Evolutionary conservation across 2,888 invertebrate genomes (phyloP).

Genomic region (Octonoba sinensis): DNA sequence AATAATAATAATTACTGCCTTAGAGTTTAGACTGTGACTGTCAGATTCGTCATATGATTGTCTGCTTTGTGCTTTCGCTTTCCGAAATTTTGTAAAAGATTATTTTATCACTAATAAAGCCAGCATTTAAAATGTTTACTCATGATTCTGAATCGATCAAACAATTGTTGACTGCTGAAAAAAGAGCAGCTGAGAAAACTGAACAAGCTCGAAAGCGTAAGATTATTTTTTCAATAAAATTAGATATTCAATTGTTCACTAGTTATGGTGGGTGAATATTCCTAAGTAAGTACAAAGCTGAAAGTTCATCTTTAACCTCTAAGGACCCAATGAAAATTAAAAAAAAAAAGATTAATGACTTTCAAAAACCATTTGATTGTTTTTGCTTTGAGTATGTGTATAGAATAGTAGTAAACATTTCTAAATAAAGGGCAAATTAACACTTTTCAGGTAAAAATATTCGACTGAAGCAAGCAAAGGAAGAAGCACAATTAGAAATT

Average conservation of each 20-base stretch:
- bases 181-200: conserved; percentile 97
- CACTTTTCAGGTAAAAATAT: conserved; percentile 86
- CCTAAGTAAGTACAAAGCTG: no score
- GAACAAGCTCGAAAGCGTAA: conserved; percentile 98
- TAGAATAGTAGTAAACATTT: no score
- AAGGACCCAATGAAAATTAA: no score
- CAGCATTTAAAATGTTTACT: conserved; percentile 36
- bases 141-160: conserved; percentile 89
- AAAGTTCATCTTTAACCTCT: no score
- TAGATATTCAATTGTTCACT: no score
- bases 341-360: no score
- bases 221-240: conserved; percentile 71
- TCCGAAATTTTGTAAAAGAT: background rate
- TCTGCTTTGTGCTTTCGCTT: conserved; percentile 8
- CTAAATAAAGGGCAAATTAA: no score
- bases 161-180: conserved; percentile 96
- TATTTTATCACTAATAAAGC: background rate
- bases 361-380: no score
- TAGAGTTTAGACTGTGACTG: conserved; percentile 1
- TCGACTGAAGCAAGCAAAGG: conserved; percentile 98
- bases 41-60: conserved; percentile 18
- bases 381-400: no score
- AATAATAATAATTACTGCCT: no score
- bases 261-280: no score
- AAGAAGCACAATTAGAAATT: conserved; percentile 98